Evolutionary conservation across 2,113 vertebrate species (phyloP), one percentile per base, ranked within the genome.

Genomic region (Pyxicephalus adspersus): DNA sequence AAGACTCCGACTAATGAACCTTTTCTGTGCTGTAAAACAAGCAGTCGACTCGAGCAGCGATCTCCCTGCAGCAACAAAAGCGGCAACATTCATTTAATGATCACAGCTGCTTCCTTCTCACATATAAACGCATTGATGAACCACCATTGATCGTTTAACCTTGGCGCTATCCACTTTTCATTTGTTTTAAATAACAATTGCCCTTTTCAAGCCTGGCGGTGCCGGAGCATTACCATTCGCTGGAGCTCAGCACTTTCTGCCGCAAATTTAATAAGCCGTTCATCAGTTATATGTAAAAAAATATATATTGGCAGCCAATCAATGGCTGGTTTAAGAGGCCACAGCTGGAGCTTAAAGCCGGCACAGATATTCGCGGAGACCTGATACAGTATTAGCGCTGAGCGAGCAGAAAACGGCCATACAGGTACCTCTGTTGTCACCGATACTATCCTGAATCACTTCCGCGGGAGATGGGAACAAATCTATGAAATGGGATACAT

Each of bases 231-330:
- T 77, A 50, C 52, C 70, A 73, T 51, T 73, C 4, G 25, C 70
- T 67, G 64, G 0, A 0, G 11, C 11, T 38, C 70, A 31, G 80
- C 0, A 2, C 22, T 79, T 83, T 34, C 55, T 86, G 45, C 23
- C 20, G 22, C 80, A 73, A 2, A n/a, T 65, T 64, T 79, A 54
- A 82, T 34, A 83, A 68, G 25, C 45, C 71, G 18, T 17, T 72
- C 64, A 20, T 54, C 26, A 77, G 22, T 20, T 38, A 74, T 78
- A 72, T 70, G 28, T 25, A 55, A 66, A 75, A 25, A 81, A 51
- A 66, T 77, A 34, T 22, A 38, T 38, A 45, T 60, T 20, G 75
- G 64, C 26, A 79, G 22, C 66, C 70, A 83, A 61, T 80, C 50
- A 83, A 20, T 20, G 25, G 28, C 60, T 65, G 64, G 60, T 0